Evolutionary conservation across 2,113 vertebrate species (phyloP), one percentile per base, ranked within the genome.

Genomic region (Pipa parva): DNA sequence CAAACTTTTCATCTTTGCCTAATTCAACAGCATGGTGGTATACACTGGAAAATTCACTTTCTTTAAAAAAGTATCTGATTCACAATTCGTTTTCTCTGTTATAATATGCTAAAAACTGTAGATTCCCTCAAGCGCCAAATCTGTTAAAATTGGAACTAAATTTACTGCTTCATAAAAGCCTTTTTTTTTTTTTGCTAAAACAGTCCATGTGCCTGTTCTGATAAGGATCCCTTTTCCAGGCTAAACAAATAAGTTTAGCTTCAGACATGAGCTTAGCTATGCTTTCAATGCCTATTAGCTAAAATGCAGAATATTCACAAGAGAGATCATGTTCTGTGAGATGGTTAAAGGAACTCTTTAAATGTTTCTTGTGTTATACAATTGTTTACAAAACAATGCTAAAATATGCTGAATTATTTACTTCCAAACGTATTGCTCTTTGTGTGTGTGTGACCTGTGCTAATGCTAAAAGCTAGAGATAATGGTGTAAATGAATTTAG

Each of bases 221-320:
- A 48, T 57, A 49, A 66, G 20, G 15, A 58, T 58, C 22, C 63
- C 63, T 58, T 33, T 36, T 66, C 39, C 33, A 33, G 48, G 63
- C 39, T 48, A 49, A 58, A 66, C 54, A 66, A 66, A 66, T 25
- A 66, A 56, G 27, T 58, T 48, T 42, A 58, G 39, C 52, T 58
- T 58, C 37, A 66, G 52, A 54, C 52, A 66, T 66, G 10, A 36
- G 45, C 27, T 56, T 21, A 65, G 33, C 31, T 46, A 18, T 18
- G 50, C 10, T 21, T 54, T 63, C 46, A 20, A 56, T 56, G 28
- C 39, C n/a, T 29, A 54, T 24, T 46, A n/a, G 52, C 55, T 31
- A 18, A 4, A 27, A n/a, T 11, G 33, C 29, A 48, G 22, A 66
- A 49, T 21, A 24, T 36, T 7, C 52, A 66, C 26, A 29, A 13